Evolutionary conservation across 2,113 vertebrate species (phyloP).

Genomic region (Raphicerus campestris): DNA sequence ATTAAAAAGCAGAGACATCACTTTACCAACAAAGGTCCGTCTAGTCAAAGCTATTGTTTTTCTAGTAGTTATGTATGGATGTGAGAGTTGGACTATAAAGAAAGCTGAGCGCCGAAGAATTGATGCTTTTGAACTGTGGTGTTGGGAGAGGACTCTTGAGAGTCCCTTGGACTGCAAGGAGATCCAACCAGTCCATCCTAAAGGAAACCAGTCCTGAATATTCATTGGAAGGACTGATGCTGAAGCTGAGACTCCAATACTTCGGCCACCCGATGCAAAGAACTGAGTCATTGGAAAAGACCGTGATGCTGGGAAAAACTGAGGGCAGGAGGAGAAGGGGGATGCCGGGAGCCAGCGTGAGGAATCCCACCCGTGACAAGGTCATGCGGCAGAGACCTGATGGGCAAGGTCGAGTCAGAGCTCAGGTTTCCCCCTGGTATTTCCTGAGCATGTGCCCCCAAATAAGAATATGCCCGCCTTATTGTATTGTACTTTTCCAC

Average conservation of each 20-base stretch:
- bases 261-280: accelerated
- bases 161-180: background rate
- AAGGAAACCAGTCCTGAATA: background rate
- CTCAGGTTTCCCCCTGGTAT: too few species aligned
- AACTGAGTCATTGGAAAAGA: background rate
- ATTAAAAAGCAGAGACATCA: background rate
- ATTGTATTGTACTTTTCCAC: too few species aligned
- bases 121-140: background rate
- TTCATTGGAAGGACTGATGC: background rate
- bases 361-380: too few species aligned
- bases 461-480: too few species aligned
- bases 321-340: background rate
- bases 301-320: background rate
- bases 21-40: background rate
- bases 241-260: background rate
- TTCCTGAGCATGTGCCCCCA: too few species aligned
- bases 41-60: background rate
- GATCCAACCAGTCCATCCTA: background rate
- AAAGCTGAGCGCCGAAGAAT: background rate
- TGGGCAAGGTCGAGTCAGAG: too few species aligned
- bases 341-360: too few species aligned
- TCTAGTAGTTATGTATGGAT: background rate
- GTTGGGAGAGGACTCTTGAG: background rate
- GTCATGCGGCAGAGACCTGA: too few species aligned
- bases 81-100: background rate